These are phyloP conservation scores for Gryllus longicercus DNA, from an alignment of 2,888 invertebrate genomes.

Conservation along the genomic window DNA sequence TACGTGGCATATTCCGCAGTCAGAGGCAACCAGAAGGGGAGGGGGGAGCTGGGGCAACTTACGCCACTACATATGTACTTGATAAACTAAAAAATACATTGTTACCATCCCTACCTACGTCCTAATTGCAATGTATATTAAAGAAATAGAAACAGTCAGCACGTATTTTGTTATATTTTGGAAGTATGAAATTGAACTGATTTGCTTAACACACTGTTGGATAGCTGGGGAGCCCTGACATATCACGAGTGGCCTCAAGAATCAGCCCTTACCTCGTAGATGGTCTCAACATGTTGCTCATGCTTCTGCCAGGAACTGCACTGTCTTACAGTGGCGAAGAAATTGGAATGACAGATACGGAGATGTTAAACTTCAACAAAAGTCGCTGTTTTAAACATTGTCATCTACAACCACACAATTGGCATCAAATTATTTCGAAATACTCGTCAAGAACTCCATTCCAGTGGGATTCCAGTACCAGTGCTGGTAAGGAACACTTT, in stretches of 20 bases:
- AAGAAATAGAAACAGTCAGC: too few species aligned
- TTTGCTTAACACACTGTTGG: too few species aligned
- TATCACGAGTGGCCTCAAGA: not conserved
- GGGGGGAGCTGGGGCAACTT: too few species aligned
- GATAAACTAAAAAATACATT: too few species aligned
- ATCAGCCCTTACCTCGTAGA: not conserved
- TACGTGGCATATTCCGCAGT: too few species aligned
- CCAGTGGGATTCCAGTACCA: not conserved
- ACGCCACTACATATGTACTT: too few species aligned
- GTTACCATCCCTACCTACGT: too few species aligned
- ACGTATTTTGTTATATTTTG: too few species aligned
- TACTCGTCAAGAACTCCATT: not conserved
- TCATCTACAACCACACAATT: not conserved
- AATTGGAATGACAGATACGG: not conserved
- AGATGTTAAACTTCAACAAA: not conserved
- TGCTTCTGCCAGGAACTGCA: not conserved
- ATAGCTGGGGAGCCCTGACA: not conserved
- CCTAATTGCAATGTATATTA: too few species aligned
- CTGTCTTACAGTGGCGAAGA: not conserved
- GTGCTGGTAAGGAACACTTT: not conserved
- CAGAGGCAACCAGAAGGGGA: too few species aligned
- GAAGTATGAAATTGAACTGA: too few species aligned
- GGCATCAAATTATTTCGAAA: not conserved
- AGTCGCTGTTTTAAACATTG: not conserved
- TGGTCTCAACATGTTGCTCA: not conserved